Evolutionary conservation across 1,140 invertebrate species (phyloP).

Genomic region (Pseudomyrmex flavicornis): DNA sequence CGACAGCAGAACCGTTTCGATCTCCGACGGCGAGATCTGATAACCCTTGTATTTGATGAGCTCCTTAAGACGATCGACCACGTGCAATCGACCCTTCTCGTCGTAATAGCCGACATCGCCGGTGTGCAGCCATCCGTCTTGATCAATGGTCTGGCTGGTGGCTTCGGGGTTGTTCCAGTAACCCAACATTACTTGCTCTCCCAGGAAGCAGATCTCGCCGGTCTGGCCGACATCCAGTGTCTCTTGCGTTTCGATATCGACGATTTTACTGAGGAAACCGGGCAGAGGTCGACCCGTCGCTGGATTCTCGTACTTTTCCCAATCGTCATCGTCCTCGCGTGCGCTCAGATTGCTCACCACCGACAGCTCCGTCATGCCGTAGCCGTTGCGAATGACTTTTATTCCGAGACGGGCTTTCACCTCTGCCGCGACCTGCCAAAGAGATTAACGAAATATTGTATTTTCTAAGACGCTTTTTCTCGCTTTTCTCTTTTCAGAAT

Average conservation of each 20-base stretch:
- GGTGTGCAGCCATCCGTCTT: conserved; percentile 83
- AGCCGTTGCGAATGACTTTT: conserved; percentile 86
- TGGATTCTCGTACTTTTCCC: conserved; percentile 13
- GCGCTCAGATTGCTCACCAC: conserved; percentile 71
- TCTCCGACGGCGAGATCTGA: conserved; percentile 85
- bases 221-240: conserved; percentile 76
- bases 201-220: conserved; percentile 83
- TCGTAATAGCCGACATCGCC: conserved; percentile 84
- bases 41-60: conserved; percentile 86
- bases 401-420: conserved; percentile 59
- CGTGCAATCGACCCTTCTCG: conserved; percentile 81
- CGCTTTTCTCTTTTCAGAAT: neutral
- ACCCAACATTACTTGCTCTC: conserved; percentile 77
- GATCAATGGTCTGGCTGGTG: conserved; percentile 84
- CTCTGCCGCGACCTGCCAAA: neutral
- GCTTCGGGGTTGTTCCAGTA: conserved; percentile 78
- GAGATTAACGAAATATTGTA: neutral
- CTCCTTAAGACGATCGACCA: conserved; percentile 87
- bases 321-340: neutral
- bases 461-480: neutral
- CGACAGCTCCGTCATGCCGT: conserved; percentile 90
- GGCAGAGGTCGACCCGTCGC: neutral
- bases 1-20: conserved; percentile 88
- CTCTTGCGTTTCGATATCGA: conserved; percentile 80
- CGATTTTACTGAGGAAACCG: conserved; percentile 70